A percentile compares a stretch with the other conserved stretches of the same genome.
Conservation (phyloP, 2,113 vertebrate genomes). For the Psilopogon haemacephalus region DNA sequence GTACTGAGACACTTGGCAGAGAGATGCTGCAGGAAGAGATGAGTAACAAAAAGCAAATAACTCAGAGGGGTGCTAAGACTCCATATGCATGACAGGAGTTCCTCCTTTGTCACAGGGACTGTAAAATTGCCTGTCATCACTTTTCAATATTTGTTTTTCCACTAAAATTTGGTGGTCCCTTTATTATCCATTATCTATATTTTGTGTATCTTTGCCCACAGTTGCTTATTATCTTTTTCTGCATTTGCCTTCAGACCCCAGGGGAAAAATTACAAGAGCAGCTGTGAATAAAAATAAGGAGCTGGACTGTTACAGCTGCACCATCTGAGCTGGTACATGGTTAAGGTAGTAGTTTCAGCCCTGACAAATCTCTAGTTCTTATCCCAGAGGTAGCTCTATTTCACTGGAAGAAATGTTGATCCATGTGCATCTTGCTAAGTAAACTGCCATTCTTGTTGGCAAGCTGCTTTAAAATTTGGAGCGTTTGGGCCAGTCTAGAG, state of each 20-base stretch:
- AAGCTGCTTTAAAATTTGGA: neutral
- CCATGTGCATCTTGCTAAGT: neutral
- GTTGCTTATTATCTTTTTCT: neutral
- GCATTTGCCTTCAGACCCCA: neutral
- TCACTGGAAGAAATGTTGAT: neutral
- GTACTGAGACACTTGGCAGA: slow-evolving; percentile 3
- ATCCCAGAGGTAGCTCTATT: neutral
- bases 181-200: neutral
- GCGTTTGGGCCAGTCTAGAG: neutral
- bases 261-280: neutral
- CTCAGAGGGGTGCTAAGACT: neutral
- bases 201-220: neutral
- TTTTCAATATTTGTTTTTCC: neutral
- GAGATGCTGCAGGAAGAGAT: neutral
- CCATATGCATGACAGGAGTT: neutral
- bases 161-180: neutral
- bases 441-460: neutral
- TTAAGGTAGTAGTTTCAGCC: neutral
- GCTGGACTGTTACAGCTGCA: neutral
- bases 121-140: neutral
- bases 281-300: neutral
- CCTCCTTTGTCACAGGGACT: neutral
- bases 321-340: neutral
- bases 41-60: neutral
- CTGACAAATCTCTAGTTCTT: neutral